These are phyloP conservation scores for Physeter macrocephalus DNA, from an alignment of 2,113 vertebrate genomes.

Conservation along the genomic window DNA sequence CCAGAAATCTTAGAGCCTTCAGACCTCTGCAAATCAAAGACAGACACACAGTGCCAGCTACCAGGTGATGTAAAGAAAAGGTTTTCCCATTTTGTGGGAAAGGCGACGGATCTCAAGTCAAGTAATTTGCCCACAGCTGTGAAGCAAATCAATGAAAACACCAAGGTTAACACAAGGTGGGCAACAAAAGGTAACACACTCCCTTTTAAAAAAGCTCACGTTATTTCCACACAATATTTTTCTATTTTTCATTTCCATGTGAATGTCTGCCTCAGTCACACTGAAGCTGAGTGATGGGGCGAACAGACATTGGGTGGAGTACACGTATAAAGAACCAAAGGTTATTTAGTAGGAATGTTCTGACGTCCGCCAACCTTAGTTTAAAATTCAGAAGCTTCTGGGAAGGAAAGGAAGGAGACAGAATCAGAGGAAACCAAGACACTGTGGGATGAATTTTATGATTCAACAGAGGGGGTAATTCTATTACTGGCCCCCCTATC, in stretches of 20 bases:
- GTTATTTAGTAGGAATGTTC: background rate
- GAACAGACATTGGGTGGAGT: no score
- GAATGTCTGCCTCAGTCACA: no score
- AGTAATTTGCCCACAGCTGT: background rate
- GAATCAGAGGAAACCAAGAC: background rate
- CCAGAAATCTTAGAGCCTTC: constrained; percentile 11
- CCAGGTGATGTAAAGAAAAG: background rate
- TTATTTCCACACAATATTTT: background rate
- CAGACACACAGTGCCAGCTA: background rate
- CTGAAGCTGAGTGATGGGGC: background rate
- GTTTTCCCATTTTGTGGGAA: background rate
- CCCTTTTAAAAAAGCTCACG: background rate
- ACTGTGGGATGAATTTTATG: background rate
- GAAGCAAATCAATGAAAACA: background rate
- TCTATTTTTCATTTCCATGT: background rate
- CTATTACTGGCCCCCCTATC: background rate
- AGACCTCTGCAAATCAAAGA: background rate
- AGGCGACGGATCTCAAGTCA: background rate
- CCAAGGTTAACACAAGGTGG: background rate
- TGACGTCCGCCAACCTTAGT: background rate
- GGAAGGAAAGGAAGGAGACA: background rate
- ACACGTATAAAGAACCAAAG: background rate
- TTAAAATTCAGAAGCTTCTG: background rate
- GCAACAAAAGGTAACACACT: background rate
- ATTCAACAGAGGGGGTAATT: background rate